A percentile compares a stretch with the other conserved stretches of the same genome.
Evolutionary conservation across 2,797 vertebrate species (phyloP).

Genomic region (Oreochromis grahami): DNA sequence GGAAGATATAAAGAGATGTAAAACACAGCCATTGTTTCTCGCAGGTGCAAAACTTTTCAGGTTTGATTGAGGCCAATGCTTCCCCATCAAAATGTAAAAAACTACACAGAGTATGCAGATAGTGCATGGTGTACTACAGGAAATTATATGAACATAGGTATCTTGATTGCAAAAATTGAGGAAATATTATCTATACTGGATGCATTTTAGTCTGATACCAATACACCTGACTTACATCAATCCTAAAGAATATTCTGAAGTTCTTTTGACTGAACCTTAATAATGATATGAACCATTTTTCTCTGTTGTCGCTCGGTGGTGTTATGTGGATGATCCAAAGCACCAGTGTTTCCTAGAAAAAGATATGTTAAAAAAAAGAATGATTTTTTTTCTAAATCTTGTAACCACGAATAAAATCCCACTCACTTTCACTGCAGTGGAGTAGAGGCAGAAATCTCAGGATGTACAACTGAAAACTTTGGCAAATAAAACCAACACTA

Average conservation of each 20-base stretch:
- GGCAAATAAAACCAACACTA: conserved; percentile 1
- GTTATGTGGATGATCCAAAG: background rate
- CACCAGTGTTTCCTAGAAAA: background rate
- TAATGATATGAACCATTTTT: background rate
- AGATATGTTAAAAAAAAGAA: background rate
- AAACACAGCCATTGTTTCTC: background rate
- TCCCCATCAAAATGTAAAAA: background rate
- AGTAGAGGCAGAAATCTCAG: background rate
- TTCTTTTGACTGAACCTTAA: background rate
- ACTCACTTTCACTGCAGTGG: background rate
- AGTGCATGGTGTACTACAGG: background rate
- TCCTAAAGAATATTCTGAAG: background rate
- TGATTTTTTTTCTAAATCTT: background rate
- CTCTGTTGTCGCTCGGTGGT: background rate
- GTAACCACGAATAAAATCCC: background rate
- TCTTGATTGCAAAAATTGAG: background rate
- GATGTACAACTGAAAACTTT: conserved; percentile 3
- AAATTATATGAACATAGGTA: background rate
- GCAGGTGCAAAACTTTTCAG: background rate
- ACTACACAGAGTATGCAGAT: background rate
- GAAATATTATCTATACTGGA: background rate
- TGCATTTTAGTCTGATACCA: background rate
- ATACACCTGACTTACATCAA: background rate
- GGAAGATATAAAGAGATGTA: background rate
- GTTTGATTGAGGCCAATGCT: background rate